A percentile compares a stretch with the other conserved stretches of the same genome.
These are phyloP conservation scores for Pseudotriccus pelzelni DNA, from an alignment of 2,797 vertebrate genomes.

Conservation along the genomic window DNA sequence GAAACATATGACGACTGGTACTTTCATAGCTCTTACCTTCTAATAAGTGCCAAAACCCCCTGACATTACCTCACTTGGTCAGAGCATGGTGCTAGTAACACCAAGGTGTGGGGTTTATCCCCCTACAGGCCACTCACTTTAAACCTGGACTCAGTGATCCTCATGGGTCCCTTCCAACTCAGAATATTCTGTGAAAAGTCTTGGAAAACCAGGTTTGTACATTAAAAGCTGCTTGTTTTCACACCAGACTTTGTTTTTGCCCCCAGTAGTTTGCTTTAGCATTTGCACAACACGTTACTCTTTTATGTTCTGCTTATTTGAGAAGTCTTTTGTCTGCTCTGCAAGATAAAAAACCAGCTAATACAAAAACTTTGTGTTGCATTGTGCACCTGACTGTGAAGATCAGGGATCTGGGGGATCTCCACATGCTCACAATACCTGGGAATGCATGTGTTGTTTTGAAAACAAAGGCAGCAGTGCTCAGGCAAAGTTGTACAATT, in stretches of 20 bases:
- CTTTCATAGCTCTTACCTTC: constrained; percentile 42
- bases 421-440: background rate
- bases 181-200: background rate
- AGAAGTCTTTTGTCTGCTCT: background rate
- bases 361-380: background rate
- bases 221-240: background rate
- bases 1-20: constrained; percentile 11
- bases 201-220: background rate
- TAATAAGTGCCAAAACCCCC: background rate
- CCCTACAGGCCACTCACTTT: background rate
- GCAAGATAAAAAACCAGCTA: background rate
- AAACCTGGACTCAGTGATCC: background rate
- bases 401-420: background rate
- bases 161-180: background rate
- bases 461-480: background rate
- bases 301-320: background rate
- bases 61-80: background rate
- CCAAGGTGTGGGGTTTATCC: background rate
- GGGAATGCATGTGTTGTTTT: background rate
- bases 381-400: background rate
- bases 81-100: background rate
- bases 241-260: background rate
- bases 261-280: background rate
- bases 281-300: background rate
- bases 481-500: background rate